Percentiles rank a stretch among this genome's conserved stretches.
These are phyloP conservation scores for Montipora foliosa DNA, from an alignment of 64 coral and sea anemone species.

Conservation along the genomic window DNA sequence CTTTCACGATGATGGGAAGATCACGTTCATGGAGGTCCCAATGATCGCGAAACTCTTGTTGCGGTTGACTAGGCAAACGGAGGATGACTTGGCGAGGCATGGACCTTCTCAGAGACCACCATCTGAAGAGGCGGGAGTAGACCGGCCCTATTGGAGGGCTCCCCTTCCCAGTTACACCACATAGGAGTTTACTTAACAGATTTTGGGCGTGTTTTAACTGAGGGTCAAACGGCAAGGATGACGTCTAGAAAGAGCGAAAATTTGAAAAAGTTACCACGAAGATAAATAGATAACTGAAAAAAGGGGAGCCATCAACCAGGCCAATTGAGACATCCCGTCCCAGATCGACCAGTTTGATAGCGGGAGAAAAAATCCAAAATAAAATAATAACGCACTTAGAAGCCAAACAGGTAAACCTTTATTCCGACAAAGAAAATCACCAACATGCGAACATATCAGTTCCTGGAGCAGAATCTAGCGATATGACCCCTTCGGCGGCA, in stretches of 20 bases:
- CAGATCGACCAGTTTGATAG: neutral
- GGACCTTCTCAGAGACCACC: neutral
- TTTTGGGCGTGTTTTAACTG: neutral
- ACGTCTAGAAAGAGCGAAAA: neutral
- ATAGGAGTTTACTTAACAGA: constrained; percentile 17
- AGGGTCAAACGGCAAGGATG: neutral
- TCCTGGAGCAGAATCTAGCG: neutral
- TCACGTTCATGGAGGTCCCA: neutral
- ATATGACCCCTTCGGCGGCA: too few species aligned
- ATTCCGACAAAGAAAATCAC: too few species aligned
- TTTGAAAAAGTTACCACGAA: neutral
- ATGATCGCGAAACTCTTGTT: neutral
- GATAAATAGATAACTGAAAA: neutral
- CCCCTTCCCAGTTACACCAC: neutral
- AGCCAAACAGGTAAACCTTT: too few species aligned
- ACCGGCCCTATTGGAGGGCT: constrained; percentile 6
- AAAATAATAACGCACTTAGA: neutral
- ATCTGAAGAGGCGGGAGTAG: neutral
- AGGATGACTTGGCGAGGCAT: neutral
- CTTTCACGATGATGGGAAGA: constrained; percentile 8
- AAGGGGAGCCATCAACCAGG: constrained; percentile 9
- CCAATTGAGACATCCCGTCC: too few species aligned
- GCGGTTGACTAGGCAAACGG: neutral
- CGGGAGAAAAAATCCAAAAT: neutral
- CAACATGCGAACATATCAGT: neutral